Conservation (phyloP, 2,797 vertebrate genomes). For the Tympanoctomys barrerae region DNA sequence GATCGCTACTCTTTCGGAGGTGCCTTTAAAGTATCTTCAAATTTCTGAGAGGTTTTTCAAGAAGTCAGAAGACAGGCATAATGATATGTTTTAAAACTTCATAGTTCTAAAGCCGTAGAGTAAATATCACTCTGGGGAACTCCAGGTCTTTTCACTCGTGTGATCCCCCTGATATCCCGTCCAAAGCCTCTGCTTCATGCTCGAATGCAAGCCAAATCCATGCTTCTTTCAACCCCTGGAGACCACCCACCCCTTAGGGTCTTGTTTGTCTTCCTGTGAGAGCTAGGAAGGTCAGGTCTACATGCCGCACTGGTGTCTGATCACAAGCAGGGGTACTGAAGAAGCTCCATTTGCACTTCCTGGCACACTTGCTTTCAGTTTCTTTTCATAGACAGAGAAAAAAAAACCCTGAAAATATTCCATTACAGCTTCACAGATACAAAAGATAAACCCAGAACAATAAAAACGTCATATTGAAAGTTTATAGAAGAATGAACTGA, state of each 20-base stretch:
- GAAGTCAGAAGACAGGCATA: not conserved
- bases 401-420: not conserved
- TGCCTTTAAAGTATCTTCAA: not conserved
- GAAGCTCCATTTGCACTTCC: constrained; percentile 17
- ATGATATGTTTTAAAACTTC: not conserved
- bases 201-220: constrained; percentile 2
- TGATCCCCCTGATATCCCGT: not conserved
- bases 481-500: constrained; percentile 20
- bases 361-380: not conserved
- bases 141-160: not conserved
- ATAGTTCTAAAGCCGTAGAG: not conserved
- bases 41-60: constrained; percentile 31
- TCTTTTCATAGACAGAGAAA: not conserved
- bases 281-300: not conserved
- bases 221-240: not conserved
- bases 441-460: not conserved
- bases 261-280: not conserved
- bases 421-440: not conserved
- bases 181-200: not conserved
- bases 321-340: not conserved
- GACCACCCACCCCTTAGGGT: not conserved
- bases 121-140: not conserved
- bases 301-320: not conserved
- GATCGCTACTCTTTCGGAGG: constrained; percentile 16
- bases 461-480: not conserved